Evolutionary conservation across 2,888 invertebrate species (phyloP), one percentile per base, ranked within the genome.

Genomic region (Cerceris ruficornis): DNA sequence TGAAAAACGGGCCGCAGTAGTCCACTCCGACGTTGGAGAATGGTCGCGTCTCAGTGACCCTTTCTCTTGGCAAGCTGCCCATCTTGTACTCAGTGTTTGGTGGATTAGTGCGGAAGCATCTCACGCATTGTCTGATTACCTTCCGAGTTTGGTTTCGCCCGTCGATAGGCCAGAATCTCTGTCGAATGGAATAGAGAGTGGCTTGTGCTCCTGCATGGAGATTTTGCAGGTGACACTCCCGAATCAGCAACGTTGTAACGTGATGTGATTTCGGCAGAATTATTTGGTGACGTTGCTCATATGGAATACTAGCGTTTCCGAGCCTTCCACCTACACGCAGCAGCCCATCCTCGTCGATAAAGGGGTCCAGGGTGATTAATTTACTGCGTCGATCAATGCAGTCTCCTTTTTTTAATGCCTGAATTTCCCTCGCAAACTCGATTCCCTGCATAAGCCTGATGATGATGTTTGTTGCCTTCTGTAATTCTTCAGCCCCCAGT

Each of bases 261-360:
- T 7, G 7, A 9, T 52, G 8, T 2, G 7, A 43, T n/a, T 11
- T 55, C 6, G 55, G 55, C 28, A 55, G 13, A 15, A 55, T 7
- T 15, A 15, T 55, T 15, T 14, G 55, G 42, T 77, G 65, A 17
- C 54, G 58, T 43, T 62, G 55, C 13, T 15, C 4, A 17, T n/a
- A 72, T 0, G 67, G 7, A 0, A 72, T 6, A 1, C 14, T 8
- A 0, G 72, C 60, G 9, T 41, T 57, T n/a, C 67, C 7, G 2
- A 72, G 55, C 0, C 73, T 55, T 0, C 70, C 70, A 1, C 70
- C 70, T 8, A 70, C 58, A n/a, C 64, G 43, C 42, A 64, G 41
- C 14, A 65, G 8, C 0, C 64, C 58, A 4, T 54, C 17, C 1
- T 55, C 55, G 28, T 67, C 73, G 2, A 72, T 17, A 28, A 72